These are phyloP conservation scores for Elephas maximus DNA, from an alignment of 2,113 vertebrate species.

Conservation along the genomic window DNA sequence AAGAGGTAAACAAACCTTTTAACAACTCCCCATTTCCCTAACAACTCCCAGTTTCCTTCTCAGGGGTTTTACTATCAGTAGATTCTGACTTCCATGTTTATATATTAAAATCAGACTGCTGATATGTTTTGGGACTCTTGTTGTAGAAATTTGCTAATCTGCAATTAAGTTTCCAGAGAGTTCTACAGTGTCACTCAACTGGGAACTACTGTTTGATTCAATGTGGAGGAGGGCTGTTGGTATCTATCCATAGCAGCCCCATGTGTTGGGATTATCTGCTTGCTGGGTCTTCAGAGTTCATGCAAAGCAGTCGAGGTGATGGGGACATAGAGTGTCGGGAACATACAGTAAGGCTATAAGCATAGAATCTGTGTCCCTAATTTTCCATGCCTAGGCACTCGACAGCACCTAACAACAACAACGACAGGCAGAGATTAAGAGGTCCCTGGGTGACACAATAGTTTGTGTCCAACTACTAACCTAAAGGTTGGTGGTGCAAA, in stretches of 20 bases:
- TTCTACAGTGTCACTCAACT: background rate
- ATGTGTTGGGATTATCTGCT: background rate
- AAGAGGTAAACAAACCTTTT: background rate
- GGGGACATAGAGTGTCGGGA: background rate
- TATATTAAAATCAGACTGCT: background rate
- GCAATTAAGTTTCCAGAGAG: background rate
- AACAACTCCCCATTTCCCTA: background rate
- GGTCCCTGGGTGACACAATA: background rate
- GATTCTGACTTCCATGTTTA: background rate
- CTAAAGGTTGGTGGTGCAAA: background rate
- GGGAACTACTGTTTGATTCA: background rate
- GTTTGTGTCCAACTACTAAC: background rate
- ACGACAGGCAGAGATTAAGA: background rate
- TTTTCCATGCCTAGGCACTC: background rate
- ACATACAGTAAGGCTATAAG: background rate
- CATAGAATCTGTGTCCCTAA: background rate
- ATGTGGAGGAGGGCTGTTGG: background rate
- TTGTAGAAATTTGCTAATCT: slow-evolving; percentile 16
- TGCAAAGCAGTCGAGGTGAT: background rate
- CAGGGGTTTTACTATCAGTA: background rate
- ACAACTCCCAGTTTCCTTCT: background rate
- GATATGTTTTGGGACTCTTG: background rate
- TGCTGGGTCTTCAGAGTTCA: background rate
- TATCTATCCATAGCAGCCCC: background rate
- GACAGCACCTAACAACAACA: no score